Percentiles rank a stretch among this genome's conserved stretches.
These are phyloP conservation scores for Karalla daura DNA, from an alignment of 2,797 vertebrate genomes.

Conservation along the genomic window DNA sequence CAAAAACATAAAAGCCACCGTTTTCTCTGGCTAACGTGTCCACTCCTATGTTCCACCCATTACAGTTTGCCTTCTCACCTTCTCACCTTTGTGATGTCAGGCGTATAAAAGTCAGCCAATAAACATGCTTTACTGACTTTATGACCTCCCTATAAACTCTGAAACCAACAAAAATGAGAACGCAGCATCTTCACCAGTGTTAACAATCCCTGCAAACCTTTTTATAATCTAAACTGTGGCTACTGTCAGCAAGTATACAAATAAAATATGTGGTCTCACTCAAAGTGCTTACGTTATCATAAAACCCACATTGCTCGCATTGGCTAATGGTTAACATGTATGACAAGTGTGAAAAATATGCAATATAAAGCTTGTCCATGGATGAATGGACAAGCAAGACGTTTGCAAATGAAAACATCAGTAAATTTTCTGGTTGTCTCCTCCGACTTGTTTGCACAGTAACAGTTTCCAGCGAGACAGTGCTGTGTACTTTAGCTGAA, in stretches of 20 bases:
- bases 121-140: background rate
- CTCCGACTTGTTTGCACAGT: too few relatives aligned
- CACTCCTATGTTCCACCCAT: background rate
- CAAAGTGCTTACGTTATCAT: slow-evolving; percentile 25
- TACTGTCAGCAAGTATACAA: slow-evolving; percentile 1
- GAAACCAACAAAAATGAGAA: background rate
- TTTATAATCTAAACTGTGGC: slow-evolving; percentile 6
- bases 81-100: background rate
- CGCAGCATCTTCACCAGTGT: slow-evolving; percentile 24
- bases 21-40: background rate
- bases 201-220: slow-evolving; percentile 12
- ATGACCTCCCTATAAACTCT: background rate
- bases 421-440: background rate
- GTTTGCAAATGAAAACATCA: background rate
- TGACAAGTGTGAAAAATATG: background rate
- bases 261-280: background rate
- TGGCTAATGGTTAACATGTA: slow-evolving; percentile 49
- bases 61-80: too few relatives aligned
- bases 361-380: background rate
- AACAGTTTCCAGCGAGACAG: slow-evolving; percentile 36
- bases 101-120: background rate
- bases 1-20: background rate
- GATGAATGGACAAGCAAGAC: background rate
- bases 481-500: background rate
- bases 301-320: slow-evolving; percentile 41